A percentile compares a stretch with the other conserved stretches of the same genome.
Evolutionary conservation across 2,113 vertebrate genomes (phyloP).

Genomic region (Cephalopterus ornatus): DNA sequence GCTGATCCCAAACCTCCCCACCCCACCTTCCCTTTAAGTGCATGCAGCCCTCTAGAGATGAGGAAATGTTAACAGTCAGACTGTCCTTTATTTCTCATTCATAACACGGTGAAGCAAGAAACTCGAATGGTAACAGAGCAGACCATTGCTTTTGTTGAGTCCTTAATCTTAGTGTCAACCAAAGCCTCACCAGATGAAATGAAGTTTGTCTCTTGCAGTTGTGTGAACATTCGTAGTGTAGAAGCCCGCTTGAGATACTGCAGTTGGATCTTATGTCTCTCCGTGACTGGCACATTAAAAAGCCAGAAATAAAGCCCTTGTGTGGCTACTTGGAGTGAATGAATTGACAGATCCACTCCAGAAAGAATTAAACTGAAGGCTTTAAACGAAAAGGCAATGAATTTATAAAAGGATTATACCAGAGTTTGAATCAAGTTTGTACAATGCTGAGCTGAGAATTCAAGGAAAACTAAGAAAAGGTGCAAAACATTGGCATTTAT

Average conservation of each 20-base stretch:
- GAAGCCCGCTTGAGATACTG: conserved; percentile 43
- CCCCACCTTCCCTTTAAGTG: neutral
- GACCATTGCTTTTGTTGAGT: conserved; percentile 32
- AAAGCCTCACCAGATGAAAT: conserved; percentile 40
- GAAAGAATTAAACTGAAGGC: conserved; percentile 40
- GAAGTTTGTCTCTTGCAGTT: conserved; percentile 44
- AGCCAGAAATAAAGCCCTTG: conserved; percentile 41
- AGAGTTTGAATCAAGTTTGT: conserved; percentile 2
- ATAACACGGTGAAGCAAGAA: neutral
- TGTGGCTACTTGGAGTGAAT: conserved; percentile 21
- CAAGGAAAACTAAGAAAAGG: conserved; percentile 17
- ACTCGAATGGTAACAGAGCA: neutral
- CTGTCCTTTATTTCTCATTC: conserved; percentile 29
- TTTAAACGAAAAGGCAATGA: conserved; percentile 49
- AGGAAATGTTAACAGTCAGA: neutral
- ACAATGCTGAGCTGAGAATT: conserved; percentile 3
- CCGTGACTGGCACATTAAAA: conserved; percentile 50
- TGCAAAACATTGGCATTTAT: conserved; percentile 26
- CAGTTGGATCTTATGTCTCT: neutral
- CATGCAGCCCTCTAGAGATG: neutral
- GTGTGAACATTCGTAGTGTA: conserved; percentile 39
- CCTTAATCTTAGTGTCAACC: conserved; percentile 52
- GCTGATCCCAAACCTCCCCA: neutral
- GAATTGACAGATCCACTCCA: conserved; percentile 31
- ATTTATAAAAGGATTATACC: conserved; percentile 59